Conservation (phyloP, 2,797 vertebrate species). For the Alosa sapidissima region DNA sequence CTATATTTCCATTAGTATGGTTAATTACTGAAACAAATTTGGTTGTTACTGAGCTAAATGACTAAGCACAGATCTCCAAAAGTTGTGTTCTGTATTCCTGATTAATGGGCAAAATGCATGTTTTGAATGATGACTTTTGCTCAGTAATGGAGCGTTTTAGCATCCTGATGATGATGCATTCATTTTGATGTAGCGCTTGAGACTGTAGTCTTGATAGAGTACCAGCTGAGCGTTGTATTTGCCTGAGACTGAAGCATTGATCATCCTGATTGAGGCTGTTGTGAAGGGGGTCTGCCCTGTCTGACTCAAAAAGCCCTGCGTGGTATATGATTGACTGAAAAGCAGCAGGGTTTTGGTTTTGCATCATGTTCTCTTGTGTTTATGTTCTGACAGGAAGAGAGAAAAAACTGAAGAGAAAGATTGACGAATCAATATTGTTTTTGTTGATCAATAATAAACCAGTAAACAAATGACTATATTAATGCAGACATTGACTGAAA, state of each 20-base stretch:
- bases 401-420: neutral
- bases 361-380: neutral
- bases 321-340: neutral
- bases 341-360: neutral
- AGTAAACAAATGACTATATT: neutral
- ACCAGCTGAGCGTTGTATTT: slow-evolving; percentile 23
- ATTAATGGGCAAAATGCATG: neutral
- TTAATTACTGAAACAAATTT: neutral
- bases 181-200: slow-evolving; percentile 2
- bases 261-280: slow-evolving; percentile 35
- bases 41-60: neutral
- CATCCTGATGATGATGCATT: slow-evolving; percentile 14
- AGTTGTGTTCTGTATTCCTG: neutral
- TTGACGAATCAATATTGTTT: neutral
- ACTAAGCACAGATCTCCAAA: neutral
- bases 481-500: neutral
- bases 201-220: neutral
- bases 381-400: neutral
- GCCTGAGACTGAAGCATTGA: slow-evolving; percentile 5
- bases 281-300: neutral
- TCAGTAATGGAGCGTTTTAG: neutral
- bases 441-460: neutral
- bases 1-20: neutral
- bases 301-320: neutral
- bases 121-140: slow-evolving; percentile 16